Percentiles rank a stretch among this genome's conserved stretches.
phyloP scores from a whole-genome alignment of 2,113 vertebrate genomes.

The Pterocles orientalis region DNA sequence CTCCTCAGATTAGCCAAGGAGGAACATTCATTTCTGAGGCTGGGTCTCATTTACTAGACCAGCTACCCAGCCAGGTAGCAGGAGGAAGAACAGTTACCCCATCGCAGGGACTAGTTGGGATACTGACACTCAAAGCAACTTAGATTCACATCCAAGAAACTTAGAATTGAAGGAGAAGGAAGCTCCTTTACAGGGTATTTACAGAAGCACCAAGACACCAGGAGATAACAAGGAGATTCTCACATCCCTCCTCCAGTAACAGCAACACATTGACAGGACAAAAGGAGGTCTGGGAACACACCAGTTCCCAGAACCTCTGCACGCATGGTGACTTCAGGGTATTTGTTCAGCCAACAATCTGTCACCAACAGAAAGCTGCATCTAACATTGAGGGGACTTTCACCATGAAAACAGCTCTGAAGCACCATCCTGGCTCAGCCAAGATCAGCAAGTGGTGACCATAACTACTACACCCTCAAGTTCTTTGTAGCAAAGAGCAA shows the following conservation, averaged over 20 bases:
- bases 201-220: background rate
- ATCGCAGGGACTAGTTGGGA: accelerated
- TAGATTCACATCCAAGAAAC: background rate
- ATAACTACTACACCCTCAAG: background rate
- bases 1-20: background rate
- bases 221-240: background rate
- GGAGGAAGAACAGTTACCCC: background rate
- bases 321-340: background rate
- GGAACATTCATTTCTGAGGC: background rate
- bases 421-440: background rate
- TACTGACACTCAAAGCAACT: accelerated
- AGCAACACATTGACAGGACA: background rate
- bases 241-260: background rate
- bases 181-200: background rate
- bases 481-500: background rate
- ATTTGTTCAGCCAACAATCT: constrained; percentile 24
- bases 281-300: constrained; percentile 20
- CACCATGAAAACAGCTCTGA: background rate
- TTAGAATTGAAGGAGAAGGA: background rate
- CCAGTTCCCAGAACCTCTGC: constrained; percentile 10
- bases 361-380: background rate
- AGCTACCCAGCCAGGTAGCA: background rate
- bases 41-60: background rate
- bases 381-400: background rate
- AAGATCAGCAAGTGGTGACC: background rate